Evolutionary conservation across 2,113 vertebrate genomes (phyloP).

Genomic region (Poicephalus meyeri): DNA sequence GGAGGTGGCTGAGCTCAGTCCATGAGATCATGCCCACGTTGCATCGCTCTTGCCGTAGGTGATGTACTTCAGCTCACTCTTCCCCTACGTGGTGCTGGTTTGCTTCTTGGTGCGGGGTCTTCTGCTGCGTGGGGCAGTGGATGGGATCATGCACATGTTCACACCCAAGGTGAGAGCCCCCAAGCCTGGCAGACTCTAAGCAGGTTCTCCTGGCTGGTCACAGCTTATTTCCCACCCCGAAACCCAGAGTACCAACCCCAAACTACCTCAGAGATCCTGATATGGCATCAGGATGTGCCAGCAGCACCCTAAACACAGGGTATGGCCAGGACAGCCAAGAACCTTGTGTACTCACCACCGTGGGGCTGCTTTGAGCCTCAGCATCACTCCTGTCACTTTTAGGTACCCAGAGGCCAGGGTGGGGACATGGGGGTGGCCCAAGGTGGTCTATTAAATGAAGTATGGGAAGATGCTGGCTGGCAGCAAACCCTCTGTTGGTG

Average conservation of each 20-base stretch:
- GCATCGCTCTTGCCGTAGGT: slow-evolving; percentile 76
- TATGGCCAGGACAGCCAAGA: neutral
- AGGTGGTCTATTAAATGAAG: neutral
- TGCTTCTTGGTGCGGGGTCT: slow-evolving; percentile 95
- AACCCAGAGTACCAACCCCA: neutral
- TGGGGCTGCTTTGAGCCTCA: neutral
- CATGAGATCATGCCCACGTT: accelerated
- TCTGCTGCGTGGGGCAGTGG: slow-evolving; percentile 89
- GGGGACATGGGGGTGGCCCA: neutral
- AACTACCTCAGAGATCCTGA: accelerated
- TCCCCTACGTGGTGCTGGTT: slow-evolving; percentile 96
- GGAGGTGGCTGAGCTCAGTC: neutral
- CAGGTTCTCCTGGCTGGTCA: neutral
- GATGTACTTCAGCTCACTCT: slow-evolving; percentile 99
- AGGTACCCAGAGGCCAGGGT: neutral
- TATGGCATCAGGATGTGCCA: neutral
- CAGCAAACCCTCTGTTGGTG: neutral
- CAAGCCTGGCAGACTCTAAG: neutral
- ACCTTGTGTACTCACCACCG: neutral
- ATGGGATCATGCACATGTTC: slow-evolving; percentile 98
- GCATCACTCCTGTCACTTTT: neutral
- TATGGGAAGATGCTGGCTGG: neutral
- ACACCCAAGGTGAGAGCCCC: slow-evolving; percentile 90
- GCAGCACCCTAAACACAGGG: neutral
- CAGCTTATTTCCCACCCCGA: neutral